Evolutionary conservation across 2,888 invertebrate genomes (phyloP).

Genomic region (Eulithis testata): DNA sequence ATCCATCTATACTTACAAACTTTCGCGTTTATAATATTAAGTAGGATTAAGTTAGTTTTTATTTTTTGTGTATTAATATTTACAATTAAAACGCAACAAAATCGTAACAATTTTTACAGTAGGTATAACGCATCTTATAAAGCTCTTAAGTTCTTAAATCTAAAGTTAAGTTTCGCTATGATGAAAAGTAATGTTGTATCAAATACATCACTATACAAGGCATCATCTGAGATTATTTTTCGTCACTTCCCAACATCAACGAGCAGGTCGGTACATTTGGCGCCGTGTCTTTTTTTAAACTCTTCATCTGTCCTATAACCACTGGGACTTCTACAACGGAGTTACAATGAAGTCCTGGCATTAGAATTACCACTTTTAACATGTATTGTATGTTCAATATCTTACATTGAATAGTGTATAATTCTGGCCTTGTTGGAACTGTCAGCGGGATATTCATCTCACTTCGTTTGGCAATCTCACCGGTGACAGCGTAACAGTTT

Average conservation of each 20-base stretch:
- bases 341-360: constrained; percentile 32
- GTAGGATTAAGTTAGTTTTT: too few species aligned
- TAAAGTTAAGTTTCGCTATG: too few species aligned
- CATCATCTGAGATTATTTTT: background rate
- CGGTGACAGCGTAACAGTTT: background rate
- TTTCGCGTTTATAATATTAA: too few species aligned
- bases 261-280: background rate
- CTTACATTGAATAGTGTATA: constrained; percentile 33
- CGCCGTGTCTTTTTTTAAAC: too few species aligned
- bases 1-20: too few species aligned
- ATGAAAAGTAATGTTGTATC: too few species aligned
- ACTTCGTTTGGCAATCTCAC: constrained; percentile 8
- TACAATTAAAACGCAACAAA: too few species aligned
- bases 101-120: too few species aligned
- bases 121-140: too few species aligned
- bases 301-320: constrained; percentile 28
- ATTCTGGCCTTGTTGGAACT: constrained; percentile 6
- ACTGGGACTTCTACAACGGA: constrained; percentile 26
- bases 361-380: constrained; percentile 22
- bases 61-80: too few species aligned
- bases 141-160: too few species aligned
- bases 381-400: constrained; percentile 29
- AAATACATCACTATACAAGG: too few species aligned
- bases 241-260: background rate
- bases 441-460: background rate